phyloP scores from a whole-genome alignment of 2,797 vertebrate species.

The Rhinogobio ventralis region DNA sequence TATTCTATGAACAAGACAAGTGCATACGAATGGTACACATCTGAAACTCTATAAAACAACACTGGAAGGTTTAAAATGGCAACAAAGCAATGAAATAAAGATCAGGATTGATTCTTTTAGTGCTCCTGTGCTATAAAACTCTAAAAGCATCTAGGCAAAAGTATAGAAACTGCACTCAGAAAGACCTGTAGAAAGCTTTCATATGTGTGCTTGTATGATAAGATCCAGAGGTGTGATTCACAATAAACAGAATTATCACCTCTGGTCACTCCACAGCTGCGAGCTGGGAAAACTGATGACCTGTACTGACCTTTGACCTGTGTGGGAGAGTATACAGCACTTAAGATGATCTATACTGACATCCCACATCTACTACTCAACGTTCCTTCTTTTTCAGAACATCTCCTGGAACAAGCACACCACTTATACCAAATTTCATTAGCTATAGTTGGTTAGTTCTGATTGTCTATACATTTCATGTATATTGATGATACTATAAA shows the following conservation, averaged over 20 bases:
- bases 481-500: no score
- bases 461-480: no score
- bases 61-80: slow-evolving; percentile 1
- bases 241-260: neutral
- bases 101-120: slow-evolving; percentile 1
- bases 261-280: slow-evolving; percentile 15
- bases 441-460: neutral
- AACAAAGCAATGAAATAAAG: slow-evolving; percentile 14
- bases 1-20: neutral
- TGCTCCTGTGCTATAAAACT: slow-evolving; percentile 6
- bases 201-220: neutral
- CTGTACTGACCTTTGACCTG: slow-evolving; percentile 31
- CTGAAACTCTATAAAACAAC: neutral
- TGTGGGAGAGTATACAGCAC: slow-evolving; percentile 20
- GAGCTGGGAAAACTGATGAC: slow-evolving; percentile 10
- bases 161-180: neutral
- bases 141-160: slow-evolving; percentile 10
- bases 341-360: slow-evolving; percentile 16
- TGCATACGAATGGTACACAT: neutral
- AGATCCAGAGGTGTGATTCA: slow-evolving; percentile 7
- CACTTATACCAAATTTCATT: slow-evolving; percentile 8
- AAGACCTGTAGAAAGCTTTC: neutral
- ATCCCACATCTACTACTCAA: neutral
- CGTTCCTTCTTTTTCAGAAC: neutral
- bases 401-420: slow-evolving; percentile 3